A percentile compares a stretch with the other conserved stretches of the same genome.
phyloP scores from a whole-genome alignment of 2,888 invertebrate genomes.

The Pasiphila rectangulata region DNA sequence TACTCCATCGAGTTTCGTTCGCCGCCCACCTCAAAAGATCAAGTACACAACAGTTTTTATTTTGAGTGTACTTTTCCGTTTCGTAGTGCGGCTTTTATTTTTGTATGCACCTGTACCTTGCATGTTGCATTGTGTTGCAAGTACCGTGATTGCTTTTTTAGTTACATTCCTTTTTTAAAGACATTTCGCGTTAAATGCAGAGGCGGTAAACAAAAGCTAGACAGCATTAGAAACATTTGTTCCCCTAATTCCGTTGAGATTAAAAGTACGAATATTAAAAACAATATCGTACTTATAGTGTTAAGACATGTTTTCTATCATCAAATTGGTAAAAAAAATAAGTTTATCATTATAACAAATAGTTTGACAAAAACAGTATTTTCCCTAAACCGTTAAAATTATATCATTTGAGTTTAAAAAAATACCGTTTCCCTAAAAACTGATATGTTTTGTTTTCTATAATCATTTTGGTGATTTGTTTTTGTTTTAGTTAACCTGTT shows the following conservation, averaged over 20 bases:
- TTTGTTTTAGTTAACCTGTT: constrained; percentile 1
- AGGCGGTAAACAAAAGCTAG: too few species aligned
- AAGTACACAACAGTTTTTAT: constrained; percentile 70
- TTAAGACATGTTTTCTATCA: too few species aligned
- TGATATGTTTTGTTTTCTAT: not conserved
- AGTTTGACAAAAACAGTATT: too few species aligned
- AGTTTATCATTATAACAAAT: too few species aligned
- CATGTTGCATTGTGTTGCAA: constrained; percentile 21
- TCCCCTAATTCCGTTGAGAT: too few species aligned
- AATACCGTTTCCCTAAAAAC: too few species aligned
- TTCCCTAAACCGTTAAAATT: too few species aligned
- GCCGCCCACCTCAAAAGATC: constrained; percentile 63
- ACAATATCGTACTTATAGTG: too few species aligned
- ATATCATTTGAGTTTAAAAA: too few species aligned
- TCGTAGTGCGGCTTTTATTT: constrained; percentile 48
- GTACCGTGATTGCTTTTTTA: constrained; percentile 25
- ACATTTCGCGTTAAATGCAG: not conserved
- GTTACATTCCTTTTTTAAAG: not conserved
- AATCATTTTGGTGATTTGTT: not conserved
- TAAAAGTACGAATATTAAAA: too few species aligned
- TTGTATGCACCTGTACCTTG: constrained; percentile 63
- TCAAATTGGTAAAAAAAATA: too few species aligned
- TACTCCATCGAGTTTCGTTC: constrained; percentile 28
- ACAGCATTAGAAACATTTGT: too few species aligned
- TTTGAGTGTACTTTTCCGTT: constrained; percentile 66